Conservation (phyloP, 2,797 vertebrate genomes). For the Anabacerthia variegaticeps region DNA sequence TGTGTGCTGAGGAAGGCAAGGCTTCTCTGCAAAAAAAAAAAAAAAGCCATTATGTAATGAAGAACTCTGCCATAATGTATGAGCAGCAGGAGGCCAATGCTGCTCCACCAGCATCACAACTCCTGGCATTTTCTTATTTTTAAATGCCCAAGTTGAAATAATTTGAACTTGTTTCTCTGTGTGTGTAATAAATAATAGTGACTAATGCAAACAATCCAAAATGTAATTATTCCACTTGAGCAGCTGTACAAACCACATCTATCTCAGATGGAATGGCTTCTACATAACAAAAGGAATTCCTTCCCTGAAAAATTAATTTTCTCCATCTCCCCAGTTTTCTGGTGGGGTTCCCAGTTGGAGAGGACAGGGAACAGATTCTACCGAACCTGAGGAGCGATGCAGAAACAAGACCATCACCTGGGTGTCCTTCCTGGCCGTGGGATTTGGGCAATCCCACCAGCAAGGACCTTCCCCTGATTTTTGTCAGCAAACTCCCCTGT, state of each 20-base stretch:
- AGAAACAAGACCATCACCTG: neutral
- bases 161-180: neutral
- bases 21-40: neutral
- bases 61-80: neutral
- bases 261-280: neutral
- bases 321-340: neutral
- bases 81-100: neutral
- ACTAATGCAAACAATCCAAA: neutral
- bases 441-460: neutral
- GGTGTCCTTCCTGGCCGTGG: neutral
- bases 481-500: neutral
- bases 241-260: neutral
- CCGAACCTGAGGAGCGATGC: neutral
- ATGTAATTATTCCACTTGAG: neutral
- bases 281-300: neutral
- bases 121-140: neutral
- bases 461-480: neutral
- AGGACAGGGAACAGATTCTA: neutral
- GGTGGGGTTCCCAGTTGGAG: neutral
- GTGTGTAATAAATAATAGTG: neutral
- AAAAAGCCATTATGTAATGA: neutral
- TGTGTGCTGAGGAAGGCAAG: neutral
- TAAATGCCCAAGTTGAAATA: neutral
- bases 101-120: neutral
- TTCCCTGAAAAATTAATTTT: neutral